Base-by-base conservation (phyloP, 2,113 vertebrate species). In the Eupsittula cactorum region DNA sequence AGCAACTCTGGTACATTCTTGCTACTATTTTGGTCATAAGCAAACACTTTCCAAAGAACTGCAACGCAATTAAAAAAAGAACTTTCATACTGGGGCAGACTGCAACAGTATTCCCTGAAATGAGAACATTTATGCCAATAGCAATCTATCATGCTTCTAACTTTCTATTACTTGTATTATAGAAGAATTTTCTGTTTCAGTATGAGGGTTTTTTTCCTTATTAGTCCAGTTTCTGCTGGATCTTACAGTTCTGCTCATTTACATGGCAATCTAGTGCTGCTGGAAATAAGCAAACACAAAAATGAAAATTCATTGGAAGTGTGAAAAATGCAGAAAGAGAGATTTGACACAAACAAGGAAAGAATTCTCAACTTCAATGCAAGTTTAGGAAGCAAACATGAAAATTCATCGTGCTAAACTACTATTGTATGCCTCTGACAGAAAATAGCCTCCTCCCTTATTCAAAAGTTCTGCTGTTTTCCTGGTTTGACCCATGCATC, bases 21-120 rank as follows among this genome's bases (percentile, higher is more conserved):
- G 90, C 74, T 96, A 93, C 97, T 98, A 97, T 97, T 98, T 96
- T 96, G 75, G 95, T 97, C 93, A 88, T 37, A 95, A 75, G 69
- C 91, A 97, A 95, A 96, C 75, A 92, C 94, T 94, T 97, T 67
- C 74, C 85, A 92, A 82, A 88, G 95, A 95, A 76, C 81, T 87
- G 97, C 93, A 93, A 87, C 63, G 94, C 88, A 97, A 97, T 97
- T 98, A 97, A 96, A 97, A 94, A 92, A 50, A 47, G 76, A 95
- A 97, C 91, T 96, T 96, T 88, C 77, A 64, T 80, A 95, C 84
- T 60, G 14, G 33, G 67, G 85, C 77, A 95, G 87, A 73, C 83
- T 86, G 83, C 59, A 94, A 92, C 44, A 92, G 82, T 82, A 89
- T 85, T 84, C 44, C 70, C 74, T 63, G 77, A 96, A 96, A 89